Evolutionary conservation across 1,140 invertebrate genomes (phyloP), one percentile per base, ranked within the genome.

Genomic region (Cydia pomonella): DNA sequence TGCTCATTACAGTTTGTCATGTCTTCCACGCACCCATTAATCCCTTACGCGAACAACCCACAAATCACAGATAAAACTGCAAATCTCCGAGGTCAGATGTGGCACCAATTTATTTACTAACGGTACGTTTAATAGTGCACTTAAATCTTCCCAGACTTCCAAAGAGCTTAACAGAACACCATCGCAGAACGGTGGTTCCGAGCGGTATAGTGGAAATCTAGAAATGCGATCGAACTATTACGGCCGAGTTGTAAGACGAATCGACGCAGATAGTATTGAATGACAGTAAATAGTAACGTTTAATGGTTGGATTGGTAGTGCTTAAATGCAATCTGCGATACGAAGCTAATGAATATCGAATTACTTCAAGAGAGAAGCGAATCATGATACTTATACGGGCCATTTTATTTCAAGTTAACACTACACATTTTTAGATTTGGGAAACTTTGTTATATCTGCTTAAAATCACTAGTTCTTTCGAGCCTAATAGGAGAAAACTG

Each of bases 161-260:
- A 71, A 75, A 75, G 63, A 75, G 66, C 64, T n/a, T 33, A 75
- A 75, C 50, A 71, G 63, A 53, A 59, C 47, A 74, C 62, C 59
- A 63, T 71, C 27, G 41, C 72, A 29, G 13, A 71, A 69, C 74
- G 27, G 74, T 71, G 33, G 38, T 69, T 71, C 21, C 59, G 74
- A 33, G 64, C 59, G 63, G 72, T 64, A 29, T 50, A 21, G 47
- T 69, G 71, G 72, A 77, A 77, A 78, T 78, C 77, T 78, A 78
- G 77, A 75, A 78, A 78, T 64, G 62, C 27, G 64, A 78, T 78
- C 74, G 73, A 53, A 74, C 12, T 25, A 33, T 64, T 27, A 64
- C 23, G 62, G 18, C n/a, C 62, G 62, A 29, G 27, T 74, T 72
- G 76, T 66, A 73, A 73, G 33, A 73, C 64, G 64, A 69, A 33